Base-by-base conservation (phyloP, 2,113 vertebrate genomes). In the Gobio gobio region DNA sequence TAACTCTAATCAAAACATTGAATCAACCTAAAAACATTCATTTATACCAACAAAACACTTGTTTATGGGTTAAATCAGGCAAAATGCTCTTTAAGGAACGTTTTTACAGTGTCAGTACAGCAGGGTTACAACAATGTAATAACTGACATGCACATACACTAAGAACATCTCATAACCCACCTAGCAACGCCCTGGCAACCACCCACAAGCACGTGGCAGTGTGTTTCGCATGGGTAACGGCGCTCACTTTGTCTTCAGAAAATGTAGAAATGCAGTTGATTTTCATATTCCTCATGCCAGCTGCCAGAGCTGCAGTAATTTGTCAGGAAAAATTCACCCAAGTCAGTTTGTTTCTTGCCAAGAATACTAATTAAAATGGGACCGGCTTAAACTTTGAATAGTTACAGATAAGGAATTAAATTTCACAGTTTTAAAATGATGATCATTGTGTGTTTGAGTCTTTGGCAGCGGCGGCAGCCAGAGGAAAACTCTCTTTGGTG, bases 351-450 rank as follows among this genome's bases (percentile, higher is more conserved):
- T 83, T 82, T 78, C 81, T 66, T 89, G 90, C 88, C 90, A 89
- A 82, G 85, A 85, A 88, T 87, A 79, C 85, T 88, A 90, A 89
- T 88, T 90, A 87, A 90, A 85, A 83, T 87, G 85, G 85, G 83
- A 83, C 83, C 54, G 61, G 70, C 85, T 89, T 84, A 87, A 90
- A 90, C 85, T 88, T 88, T 76, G 83, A 89, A 87, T 89, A 90
- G 89, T 90, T 89, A 87, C 87, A 89, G 85, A 87, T 86, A 84
- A 88, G 87, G 87, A 88, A 89, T 90, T 78, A 90, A 85, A 90
- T 86, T 88, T 90, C 88, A 89, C 88, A 87, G 89, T 86, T 88
- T 81, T 81, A 26, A 47, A 86, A 86, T 77, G 83, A 86, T 87
- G 83, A 85, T 85, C 82, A 89, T 87, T 89, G 80, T 64, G 36